Evolutionary conservation across 2,888 invertebrate species (phyloP), one percentile per base, ranked within the genome.

Genomic region (Theristus sp.): DNA sequence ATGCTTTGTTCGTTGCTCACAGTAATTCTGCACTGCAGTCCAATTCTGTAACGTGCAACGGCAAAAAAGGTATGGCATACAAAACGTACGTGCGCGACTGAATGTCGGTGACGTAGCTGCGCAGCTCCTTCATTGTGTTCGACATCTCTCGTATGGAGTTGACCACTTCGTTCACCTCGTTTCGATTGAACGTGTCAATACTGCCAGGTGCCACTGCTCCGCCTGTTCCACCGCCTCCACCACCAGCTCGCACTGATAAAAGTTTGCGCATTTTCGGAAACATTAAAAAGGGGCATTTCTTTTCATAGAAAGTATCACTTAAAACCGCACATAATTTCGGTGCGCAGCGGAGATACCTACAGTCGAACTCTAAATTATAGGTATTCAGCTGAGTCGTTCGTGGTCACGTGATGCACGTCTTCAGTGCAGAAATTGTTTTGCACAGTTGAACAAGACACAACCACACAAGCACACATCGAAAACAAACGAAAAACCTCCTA

Each of bases 81-180:
- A 17, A 10, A 30, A 3, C 24, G 25, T 20, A 6, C 60, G 70
- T 65, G 27, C 68, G 66, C 3, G 70, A 68, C 65, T 68, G 71
- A 38, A 72, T 71, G 58, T 72, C 72, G 62, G 69, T 72, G 47
- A 72, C 71, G 62, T 72, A 72, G 58, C 67, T 68, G 60, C 69
- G 86, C 65, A 89, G 82, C 73, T 94, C 93, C 13, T 85, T 82
- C 29, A 87, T 81, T 30, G 84, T 82, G 68, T 82, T 82, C 63
- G 87, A 78, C 67, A 93, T 80, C 61, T 85, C 80, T 71, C 89
- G 86, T 73, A 91, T 89, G 77, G 87, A 87, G 66, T 83, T 82
- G 30, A 91, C 78, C 52, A 94, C 77, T 57, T 84, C 81, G 70
- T 91, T 91, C 65, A 93, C 87, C 77, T 96, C 94, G 71, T 88